Conservation (phyloP, 2,888 invertebrate genomes). For the Didymodactylos carnosus region DNA sequence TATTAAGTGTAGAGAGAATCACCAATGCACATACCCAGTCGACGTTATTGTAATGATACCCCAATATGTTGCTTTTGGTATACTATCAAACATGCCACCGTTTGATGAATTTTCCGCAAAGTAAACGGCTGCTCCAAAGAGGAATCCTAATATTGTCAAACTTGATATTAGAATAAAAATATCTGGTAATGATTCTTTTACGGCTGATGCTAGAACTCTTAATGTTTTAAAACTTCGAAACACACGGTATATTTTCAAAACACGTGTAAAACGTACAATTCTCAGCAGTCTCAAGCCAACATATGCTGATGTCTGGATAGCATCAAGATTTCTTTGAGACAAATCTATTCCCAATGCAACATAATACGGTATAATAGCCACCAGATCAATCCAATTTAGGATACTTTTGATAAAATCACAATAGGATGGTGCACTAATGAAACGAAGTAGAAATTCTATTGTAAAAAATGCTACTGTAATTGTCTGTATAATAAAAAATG, state of each 20-base stretch:
- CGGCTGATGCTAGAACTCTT: slow-evolving; percentile 27
- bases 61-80: slow-evolving; percentile 33
- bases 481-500: slow-evolving; percentile 28
- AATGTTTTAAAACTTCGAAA: slow-evolving; percentile 28
- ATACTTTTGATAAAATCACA: slow-evolving; percentile 22
- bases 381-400: slow-evolving; percentile 30
- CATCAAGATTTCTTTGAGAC: slow-evolving; percentile 19
- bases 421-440: slow-evolving; percentile 23
- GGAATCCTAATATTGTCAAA: slow-evolving; percentile 27
- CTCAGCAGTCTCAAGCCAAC: slow-evolving; percentile 22
- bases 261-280: slow-evolving; percentile 25
- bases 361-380: slow-evolving; percentile 30
- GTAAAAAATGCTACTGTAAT: slow-evolving; percentile 30
- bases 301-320: slow-evolving; percentile 17
- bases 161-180: slow-evolving; percentile 29
- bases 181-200: slow-evolving; percentile 27
- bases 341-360: slow-evolving; percentile 22
- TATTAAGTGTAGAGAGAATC: neutral
- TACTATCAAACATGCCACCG: slow-evolving; percentile 23
- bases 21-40: slow-evolving; percentile 22
- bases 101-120: slow-evolving; percentile 25
- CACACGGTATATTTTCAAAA: slow-evolving; percentile 24
- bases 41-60: slow-evolving; percentile 30
- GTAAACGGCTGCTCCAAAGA: slow-evolving; percentile 28
- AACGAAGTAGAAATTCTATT: slow-evolving; percentile 24